Conservation (phyloP, 2,113 vertebrate species). For the Phaethon lepturus region DNA sequence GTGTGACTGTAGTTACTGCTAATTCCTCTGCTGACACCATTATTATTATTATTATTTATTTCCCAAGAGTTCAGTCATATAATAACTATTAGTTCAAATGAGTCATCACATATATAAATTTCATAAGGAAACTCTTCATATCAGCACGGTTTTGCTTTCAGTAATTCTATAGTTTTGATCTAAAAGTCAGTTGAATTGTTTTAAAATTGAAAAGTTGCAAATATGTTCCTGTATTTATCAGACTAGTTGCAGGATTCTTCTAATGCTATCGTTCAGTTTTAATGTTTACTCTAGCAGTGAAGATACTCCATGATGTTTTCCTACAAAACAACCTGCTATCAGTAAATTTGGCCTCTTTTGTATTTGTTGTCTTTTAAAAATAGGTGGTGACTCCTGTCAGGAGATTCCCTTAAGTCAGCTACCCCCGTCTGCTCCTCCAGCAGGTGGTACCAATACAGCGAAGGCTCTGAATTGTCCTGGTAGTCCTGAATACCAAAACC, state of each 20-base stretch:
- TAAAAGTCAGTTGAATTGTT: neutral
- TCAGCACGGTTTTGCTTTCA: neutral
- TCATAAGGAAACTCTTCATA: neutral
- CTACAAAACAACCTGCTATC: neutral
- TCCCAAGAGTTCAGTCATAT: neutral
- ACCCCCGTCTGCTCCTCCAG: constrained; percentile 73
- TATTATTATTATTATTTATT: neutral
- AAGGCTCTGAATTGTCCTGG: constrained; percentile 73
- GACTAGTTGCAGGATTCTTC: neutral
- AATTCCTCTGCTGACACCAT: neutral
- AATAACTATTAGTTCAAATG: neutral
- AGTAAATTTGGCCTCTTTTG: neutral
- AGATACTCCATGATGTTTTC: neutral
- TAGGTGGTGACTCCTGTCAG: constrained; percentile 79
- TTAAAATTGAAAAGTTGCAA: neutral
- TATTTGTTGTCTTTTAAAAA: neutral
- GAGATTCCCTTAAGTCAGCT: constrained; percentile 89
- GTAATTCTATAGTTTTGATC: neutral
- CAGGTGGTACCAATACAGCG: constrained; percentile 69
- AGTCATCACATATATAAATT: neutral
- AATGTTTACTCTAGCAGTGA: neutral
- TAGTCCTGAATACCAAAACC: constrained; percentile 80
- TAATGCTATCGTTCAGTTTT: neutral
- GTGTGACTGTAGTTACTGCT: neutral
- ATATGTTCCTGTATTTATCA: neutral